These are phyloP conservation scores for Archivesica marissinica DNA, from an alignment of 1,140 invertebrate genomes.

Conservation along the genomic window DNA sequence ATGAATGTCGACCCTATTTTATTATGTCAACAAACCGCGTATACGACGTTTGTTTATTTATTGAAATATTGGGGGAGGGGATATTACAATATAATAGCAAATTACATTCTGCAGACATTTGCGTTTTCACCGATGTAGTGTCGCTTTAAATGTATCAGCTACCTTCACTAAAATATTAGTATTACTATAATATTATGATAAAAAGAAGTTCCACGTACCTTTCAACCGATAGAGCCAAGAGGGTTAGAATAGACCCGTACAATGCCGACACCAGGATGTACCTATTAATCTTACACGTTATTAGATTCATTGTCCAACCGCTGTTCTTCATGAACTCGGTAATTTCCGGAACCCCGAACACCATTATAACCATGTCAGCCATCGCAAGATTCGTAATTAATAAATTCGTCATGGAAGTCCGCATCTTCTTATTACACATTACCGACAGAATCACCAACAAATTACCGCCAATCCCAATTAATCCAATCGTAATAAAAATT, in stretches of 20 bases:
- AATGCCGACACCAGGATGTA: conserved; percentile 82
- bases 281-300: conserved; percentile 80
- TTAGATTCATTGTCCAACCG: conserved; percentile 81
- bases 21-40: no score
- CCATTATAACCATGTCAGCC: conserved; percentile 82
- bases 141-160: no score
- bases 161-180: no score
- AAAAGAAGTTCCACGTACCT: no score
- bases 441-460: conserved; percentile 71
- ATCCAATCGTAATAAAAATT: conserved; percentile 68
- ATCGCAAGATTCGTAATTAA: conserved; percentile 74
- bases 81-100: no score
- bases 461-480: conserved; percentile 69
- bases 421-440: conserved; percentile 72
- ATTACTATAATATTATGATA: no score
- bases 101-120: no score
- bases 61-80: no score
- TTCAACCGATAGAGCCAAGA: conserved; percentile 83
- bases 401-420: conserved; percentile 74
- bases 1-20: no score
- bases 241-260: conserved; percentile 83
- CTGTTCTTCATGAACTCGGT: conserved; percentile 82
- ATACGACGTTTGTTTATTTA: no score
- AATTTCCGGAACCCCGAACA: conserved; percentile 83
- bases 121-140: no score